Percentiles rank a stretch among this genome's conserved stretches.
Evolutionary conservation across 2,797 vertebrate genomes (phyloP).

Genomic region (Hippocampus kuda): DNA sequence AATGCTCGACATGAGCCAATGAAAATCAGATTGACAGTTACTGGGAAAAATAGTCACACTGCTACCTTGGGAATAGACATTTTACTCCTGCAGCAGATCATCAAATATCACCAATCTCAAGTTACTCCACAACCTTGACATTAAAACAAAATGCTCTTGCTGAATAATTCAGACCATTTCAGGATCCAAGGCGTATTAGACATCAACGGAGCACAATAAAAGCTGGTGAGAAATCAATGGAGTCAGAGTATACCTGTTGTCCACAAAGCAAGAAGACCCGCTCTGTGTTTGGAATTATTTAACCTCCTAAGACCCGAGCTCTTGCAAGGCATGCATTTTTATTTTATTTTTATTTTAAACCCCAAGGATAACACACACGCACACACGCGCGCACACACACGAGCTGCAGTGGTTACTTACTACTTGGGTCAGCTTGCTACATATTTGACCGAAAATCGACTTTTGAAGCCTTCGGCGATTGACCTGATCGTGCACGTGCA

Average conservation of each 20-base stretch:
- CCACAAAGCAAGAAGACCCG: conserved; percentile 55
- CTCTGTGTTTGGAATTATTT: conserved; percentile 54
- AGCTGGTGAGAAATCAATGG: conserved; percentile 65
- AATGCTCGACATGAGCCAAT: conserved; percentile 24
- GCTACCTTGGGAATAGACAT: conserved; percentile 39
- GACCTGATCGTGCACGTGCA: too few species aligned
- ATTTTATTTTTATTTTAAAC: too few species aligned
- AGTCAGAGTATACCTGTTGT: conserved; percentile 59
- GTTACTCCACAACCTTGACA: conserved; percentile 59
- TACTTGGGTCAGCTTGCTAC: too few species aligned
- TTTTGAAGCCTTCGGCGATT: too few species aligned
- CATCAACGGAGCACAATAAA: conserved; percentile 62
- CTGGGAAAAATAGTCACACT: conserved; percentile 33
- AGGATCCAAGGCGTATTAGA: conserved; percentile 63
- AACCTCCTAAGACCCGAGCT: too few species aligned
- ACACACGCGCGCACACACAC: too few species aligned
- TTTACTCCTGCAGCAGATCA: conserved; percentile 55
- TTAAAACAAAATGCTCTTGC: conserved; percentile 62
- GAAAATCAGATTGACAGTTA: conserved; percentile 27
- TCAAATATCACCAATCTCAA: conserved; percentile 57
- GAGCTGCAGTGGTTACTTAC: too few species aligned
- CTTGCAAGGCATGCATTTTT: too few species aligned
- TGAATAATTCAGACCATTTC: conserved; percentile 66
- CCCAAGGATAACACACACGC: too few species aligned
- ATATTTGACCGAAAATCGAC: too few species aligned